These are phyloP conservation scores for Cheumatopsyche charites DNA, from an alignment of 1,140 invertebrate species.

Conservation along the genomic window DNA sequence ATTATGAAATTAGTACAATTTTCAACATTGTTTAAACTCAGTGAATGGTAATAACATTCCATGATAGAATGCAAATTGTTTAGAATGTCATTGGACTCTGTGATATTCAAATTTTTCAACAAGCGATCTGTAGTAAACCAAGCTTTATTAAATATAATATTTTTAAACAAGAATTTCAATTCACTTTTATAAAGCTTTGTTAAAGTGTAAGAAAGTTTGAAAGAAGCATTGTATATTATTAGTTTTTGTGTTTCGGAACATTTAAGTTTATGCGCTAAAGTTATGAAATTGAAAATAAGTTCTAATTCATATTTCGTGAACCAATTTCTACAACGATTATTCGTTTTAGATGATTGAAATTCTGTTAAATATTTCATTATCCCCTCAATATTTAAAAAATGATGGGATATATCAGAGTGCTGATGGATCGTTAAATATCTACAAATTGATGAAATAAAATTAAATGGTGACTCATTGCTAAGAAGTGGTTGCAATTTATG, in stretches of 20 bases:
- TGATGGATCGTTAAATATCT: constrained; percentile 50
- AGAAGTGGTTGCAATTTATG: constrained; percentile 62
- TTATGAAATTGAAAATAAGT: constrained; percentile 60
- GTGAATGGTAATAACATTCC: constrained; percentile 58
- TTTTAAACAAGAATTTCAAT: constrained; percentile 59
- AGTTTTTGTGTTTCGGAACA: constrained; percentile 55
- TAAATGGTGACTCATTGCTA: constrained; percentile 59
- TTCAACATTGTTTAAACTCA: constrained; percentile 55
- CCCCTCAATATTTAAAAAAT: constrained; percentile 37
- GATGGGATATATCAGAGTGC: constrained; percentile 43
- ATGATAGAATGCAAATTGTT: constrained; percentile 60
- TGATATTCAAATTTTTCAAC: constrained; percentile 59
- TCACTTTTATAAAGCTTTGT: constrained; percentile 58
- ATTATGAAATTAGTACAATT: constrained; percentile 32
- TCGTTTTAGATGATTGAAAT: constrained; percentile 49
- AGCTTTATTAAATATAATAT: constrained; percentile 63
- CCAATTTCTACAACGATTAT: constrained; percentile 61
- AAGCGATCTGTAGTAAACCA: constrained; percentile 63
- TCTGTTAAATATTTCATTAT: constrained; percentile 35
- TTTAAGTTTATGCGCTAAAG: constrained; percentile 52
- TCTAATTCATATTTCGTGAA: constrained; percentile 64
- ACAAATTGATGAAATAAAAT: constrained; percentile 59
- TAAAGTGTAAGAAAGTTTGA: constrained; percentile 62
- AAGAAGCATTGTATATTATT: constrained; percentile 60
- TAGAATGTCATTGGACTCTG: constrained; percentile 56